Evolutionary conservation across 2,888 invertebrate genomes (phyloP).

Genomic region (Agrilus biguttatus): DNA sequence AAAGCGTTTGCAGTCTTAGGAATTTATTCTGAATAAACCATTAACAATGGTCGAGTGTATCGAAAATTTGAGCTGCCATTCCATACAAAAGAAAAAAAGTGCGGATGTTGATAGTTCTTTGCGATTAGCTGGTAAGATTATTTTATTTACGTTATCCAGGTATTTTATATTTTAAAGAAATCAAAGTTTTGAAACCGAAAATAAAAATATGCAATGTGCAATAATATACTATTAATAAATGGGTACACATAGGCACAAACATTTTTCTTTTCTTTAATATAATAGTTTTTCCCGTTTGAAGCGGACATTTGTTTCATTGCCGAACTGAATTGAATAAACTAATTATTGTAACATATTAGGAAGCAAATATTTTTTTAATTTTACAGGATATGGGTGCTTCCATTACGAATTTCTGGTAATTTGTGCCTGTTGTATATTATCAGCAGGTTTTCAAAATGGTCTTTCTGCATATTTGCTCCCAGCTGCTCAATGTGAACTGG

Average conservation of each 20-base stretch:
- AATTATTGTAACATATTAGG: too few species aligned
- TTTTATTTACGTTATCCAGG: not conserved
- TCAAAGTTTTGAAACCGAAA: too few species aligned
- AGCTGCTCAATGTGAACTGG: conserved; percentile 54
- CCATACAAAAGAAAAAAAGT: too few species aligned
- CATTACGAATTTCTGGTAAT: conserved; percentile 47
- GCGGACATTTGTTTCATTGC: not conserved
- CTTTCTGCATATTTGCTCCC: conserved; percentile 58
- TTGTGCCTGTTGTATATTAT: conserved; percentile 48
- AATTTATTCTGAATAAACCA: too few species aligned
- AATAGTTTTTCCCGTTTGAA: too few species aligned
- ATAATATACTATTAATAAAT: too few species aligned
- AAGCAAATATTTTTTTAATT: not conserved
- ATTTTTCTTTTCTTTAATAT: too few species aligned
- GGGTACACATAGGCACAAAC: too few species aligned
- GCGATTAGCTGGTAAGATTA: not conserved
- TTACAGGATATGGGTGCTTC: conserved; percentile 53
- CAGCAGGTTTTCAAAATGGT: conserved; percentile 51
- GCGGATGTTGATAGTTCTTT: not conserved
- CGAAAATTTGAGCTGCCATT: not conserved
- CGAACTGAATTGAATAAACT: too few species aligned
- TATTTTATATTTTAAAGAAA: not conserved
- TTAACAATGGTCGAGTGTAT: not conserved
- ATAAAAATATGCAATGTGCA: too few species aligned
- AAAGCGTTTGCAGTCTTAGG: too few species aligned